Evolutionary conservation across 2,797 vertebrate genomes (phyloP).

Genomic region (Fringilla coelebs): DNA sequence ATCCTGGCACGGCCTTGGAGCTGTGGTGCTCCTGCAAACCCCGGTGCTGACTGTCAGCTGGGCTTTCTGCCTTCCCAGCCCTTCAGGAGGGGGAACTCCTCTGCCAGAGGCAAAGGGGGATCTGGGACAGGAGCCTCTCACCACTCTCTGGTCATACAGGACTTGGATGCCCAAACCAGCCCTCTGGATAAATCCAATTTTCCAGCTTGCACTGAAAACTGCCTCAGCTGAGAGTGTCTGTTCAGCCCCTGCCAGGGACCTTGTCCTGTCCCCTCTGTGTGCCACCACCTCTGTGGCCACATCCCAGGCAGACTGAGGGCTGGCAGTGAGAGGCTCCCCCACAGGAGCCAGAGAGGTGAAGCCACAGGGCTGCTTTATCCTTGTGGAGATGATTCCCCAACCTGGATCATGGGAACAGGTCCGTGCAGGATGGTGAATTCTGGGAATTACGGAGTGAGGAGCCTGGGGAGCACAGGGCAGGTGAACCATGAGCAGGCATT

Average conservation of each 20-base stretch:
- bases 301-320: neutral
- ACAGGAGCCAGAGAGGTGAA: neutral
- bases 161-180: neutral
- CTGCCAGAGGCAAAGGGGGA: neutral
- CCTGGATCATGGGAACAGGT: fast-evolving
- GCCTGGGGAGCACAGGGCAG: neutral
- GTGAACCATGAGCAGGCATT: neutral
- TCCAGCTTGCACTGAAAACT: neutral
- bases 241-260: neutral
- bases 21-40: neutral
- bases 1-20: fast-evolving
- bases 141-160: neutral
- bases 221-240: neutral
- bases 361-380: neutral
- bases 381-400: neutral
- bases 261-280: neutral
- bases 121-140: neutral
- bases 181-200: neutral
- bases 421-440: neutral
- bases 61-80: neutral
- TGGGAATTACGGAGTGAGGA: neutral
- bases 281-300: neutral
- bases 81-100: neutral
- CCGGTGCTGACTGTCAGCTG: no score
- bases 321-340: neutral